phyloP scores from a whole-genome alignment of 1,140 invertebrate genomes.

The Drosophila ambigua region DNA sequence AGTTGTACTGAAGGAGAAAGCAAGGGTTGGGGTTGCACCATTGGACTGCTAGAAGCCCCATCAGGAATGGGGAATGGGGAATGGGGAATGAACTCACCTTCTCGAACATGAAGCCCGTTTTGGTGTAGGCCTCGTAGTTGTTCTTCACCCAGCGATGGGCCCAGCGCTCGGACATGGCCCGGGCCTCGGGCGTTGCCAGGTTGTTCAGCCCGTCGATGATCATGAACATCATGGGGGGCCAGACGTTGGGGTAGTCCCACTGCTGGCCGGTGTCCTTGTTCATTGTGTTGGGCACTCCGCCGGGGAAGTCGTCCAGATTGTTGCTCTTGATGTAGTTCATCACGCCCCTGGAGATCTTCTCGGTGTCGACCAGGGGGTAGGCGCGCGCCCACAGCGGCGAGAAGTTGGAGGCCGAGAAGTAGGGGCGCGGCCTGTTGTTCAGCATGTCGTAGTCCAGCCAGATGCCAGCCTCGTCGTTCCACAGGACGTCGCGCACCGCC shows the following conservation, averaged over 20 bases:
- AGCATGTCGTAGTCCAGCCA: constrained; percentile 95
- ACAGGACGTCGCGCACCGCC: constrained; percentile 87
- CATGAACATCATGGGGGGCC: constrained; percentile 94
- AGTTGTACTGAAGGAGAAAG: constrained; percentile 89
- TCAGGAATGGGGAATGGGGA: neutral
- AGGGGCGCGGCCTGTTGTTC: constrained; percentile 89
- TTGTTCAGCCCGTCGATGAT: constrained; percentile 90
- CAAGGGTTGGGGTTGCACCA: no score
- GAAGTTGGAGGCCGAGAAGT: constrained; percentile 94
- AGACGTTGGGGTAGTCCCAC: constrained; percentile 97
- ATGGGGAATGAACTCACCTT: constrained; percentile 87
- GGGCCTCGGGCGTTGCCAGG: constrained; percentile 87
- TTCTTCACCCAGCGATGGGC: constrained; percentile 91
- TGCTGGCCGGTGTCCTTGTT: constrained; percentile 91
- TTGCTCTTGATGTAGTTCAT: constrained; percentile 90
- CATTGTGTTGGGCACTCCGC: constrained; percentile 92
- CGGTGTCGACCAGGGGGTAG: constrained; percentile 86
- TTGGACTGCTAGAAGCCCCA: neutral
- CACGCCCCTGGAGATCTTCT: constrained; percentile 88
- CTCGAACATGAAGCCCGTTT: constrained; percentile 92
- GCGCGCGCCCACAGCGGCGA: constrained; percentile 93
- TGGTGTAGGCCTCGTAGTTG: constrained; percentile 91
- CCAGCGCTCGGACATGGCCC: constrained; percentile 88
- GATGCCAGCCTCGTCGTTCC: constrained; percentile 92
- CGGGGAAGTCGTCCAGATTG: constrained; percentile 86